phyloP scores from a whole-genome alignment of 1,140 invertebrate genomes.

The Mylabris phalerata region DNA sequence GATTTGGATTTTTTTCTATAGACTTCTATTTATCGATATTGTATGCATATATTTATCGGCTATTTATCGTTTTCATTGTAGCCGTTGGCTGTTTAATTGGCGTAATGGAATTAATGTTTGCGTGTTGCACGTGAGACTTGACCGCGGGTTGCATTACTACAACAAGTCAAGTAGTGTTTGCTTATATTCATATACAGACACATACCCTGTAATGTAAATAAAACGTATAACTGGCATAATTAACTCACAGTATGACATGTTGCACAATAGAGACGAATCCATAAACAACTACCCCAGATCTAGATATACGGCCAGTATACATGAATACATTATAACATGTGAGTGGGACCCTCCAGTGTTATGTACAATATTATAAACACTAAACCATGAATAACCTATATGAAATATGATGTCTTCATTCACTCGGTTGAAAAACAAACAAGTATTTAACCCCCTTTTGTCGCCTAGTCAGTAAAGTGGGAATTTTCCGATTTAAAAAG shows the following conservation, averaged over 20 bases:
- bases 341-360: not conserved
- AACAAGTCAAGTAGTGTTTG: slow-evolving; percentile 5
- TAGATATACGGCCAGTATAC: slow-evolving; percentile 7
- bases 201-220: slow-evolving; percentile 7
- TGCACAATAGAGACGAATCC: slow-evolving; percentile 5
- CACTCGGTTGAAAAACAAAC: not conserved
- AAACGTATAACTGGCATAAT: slow-evolving; percentile 11
- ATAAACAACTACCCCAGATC: slow-evolving; percentile 20
- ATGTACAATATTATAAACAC: not conserved
- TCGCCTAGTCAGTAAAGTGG: no score
- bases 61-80: no score
- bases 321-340: not conserved
- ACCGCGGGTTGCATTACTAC: not conserved
- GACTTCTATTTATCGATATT: no score
- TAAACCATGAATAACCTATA: not conserved
- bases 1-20: not conserved
- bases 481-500: no score
- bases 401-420: not conserved
- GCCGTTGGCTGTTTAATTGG: not conserved
- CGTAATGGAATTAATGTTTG: slow-evolving; percentile 1
- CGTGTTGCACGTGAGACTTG: slow-evolving; percentile 1
- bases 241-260: slow-evolving; percentile 12
- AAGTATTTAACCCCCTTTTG: no score
- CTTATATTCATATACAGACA: not conserved
- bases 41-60: no score